phyloP scores from a whole-genome alignment of 2,888 invertebrate species.

The Graphium colonna region DNA sequence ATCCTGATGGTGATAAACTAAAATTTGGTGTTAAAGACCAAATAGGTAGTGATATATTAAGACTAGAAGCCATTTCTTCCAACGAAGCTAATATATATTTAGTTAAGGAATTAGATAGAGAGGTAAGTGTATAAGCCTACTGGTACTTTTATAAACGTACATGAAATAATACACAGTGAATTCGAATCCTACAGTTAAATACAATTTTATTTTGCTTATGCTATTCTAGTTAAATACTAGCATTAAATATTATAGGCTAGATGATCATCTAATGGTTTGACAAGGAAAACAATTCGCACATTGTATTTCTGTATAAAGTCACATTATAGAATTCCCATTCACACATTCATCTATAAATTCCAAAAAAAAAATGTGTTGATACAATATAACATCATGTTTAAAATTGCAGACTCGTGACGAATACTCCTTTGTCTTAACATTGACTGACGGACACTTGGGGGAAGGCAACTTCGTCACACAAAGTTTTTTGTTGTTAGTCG shows the following conservation, averaged over 20 bases:
- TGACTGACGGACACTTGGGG: conserved; percentile 92
- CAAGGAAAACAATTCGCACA: too few relatives aligned
- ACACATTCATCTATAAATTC: too few relatives aligned
- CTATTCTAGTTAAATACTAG: background rate
- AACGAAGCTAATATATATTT: conserved; percentile 93
- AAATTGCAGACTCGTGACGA: conserved; percentile 87
- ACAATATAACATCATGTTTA: too few relatives aligned
- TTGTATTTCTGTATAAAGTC: too few relatives aligned
- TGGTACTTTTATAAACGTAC: too few relatives aligned
- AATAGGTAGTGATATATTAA: conserved; percentile 89
- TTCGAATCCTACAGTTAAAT: background rate
- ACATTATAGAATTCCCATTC: too few relatives aligned
- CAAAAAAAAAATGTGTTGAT: too few relatives aligned
- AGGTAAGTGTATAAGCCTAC: too few relatives aligned
- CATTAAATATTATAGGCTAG: too few relatives aligned
- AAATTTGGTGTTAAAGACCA: conserved; percentile 91
- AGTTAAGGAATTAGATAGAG: conserved; percentile 93
- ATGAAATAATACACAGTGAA: too few relatives aligned
- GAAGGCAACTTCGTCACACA: conserved; percentile 94
- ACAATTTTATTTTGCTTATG: background rate
- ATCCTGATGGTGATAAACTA: conserved; percentile 91
- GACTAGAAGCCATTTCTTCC: conserved; percentile 88
- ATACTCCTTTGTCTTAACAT: conserved; percentile 91
- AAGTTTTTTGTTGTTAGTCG: conserved; percentile 91
- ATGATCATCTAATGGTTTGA: too few relatives aligned